Percentiles rank a stretch among this genome's conserved stretches.
Conservation (phyloP, 2,113 vertebrate genomes). For the Saccopteryx bilineata region DNA sequence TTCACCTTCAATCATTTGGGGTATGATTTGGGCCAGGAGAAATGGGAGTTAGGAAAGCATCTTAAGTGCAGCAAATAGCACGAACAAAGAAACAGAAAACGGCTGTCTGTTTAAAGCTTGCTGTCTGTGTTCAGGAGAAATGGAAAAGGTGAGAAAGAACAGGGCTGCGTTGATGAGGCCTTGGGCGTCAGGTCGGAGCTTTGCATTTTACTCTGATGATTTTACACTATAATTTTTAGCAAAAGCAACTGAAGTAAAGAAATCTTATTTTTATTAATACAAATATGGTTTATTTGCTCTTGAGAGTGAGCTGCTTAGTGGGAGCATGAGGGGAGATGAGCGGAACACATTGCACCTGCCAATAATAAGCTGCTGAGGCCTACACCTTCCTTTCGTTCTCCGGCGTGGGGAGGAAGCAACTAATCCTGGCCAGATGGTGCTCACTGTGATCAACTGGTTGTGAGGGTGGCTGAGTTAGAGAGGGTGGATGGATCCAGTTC, state of each 20-base stretch:
- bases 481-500: not conserved
- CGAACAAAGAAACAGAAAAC: not conserved
- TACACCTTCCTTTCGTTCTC: not conserved
- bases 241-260: not conserved
- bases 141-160: not conserved
- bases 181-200: not conserved
- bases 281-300: not conserved
- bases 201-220: not conserved
- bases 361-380: not conserved
- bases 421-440: conserved; percentile 1
- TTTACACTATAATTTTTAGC: not conserved
- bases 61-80: not conserved
- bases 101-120: not conserved
- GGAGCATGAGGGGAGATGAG: not conserved
- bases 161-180: not conserved
- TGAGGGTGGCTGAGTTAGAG: not conserved
- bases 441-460: not conserved
- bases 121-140: not conserved
- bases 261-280: conserved; percentile 8
- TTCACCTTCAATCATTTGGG: not conserved
- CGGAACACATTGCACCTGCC: not conserved
- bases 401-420: not conserved
- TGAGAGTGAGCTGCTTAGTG: not conserved
- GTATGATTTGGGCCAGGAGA: not conserved
- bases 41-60: not conserved